Evolutionary conservation across 2,797 vertebrate species (phyloP), one percentile per base, ranked within the genome.

Genomic region (Channallabes apus): DNA sequence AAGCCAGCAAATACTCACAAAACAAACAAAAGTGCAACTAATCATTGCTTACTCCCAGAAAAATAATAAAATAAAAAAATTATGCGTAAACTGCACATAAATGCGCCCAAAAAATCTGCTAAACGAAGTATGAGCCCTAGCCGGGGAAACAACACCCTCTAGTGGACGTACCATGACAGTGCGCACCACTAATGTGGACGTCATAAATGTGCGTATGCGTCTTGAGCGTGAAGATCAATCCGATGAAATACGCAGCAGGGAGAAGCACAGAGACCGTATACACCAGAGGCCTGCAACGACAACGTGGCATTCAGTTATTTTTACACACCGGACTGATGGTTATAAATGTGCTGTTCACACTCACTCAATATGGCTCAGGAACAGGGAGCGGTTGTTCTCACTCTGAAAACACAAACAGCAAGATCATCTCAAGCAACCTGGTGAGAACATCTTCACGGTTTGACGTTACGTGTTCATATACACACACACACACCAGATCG

Each of bases 201-300:
- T 97, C 96, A 2, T 96, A 96, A 91, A 97, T 97, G 92, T 97
- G 96, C 0, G 96, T 94, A 91, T 96, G 96, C 0, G 97, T 96
- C 92, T 98, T 97, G 88, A 96, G 92, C 0, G 96, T 96, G 93
- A 96, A 97, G 92, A 97, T 90, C 85, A 97, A 96, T 32, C 97
- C 97, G 0, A 94, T 93, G 85, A 97, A 88, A 90, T 97, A 98
- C 0, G 96, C 96, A 0, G 92, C 90, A 0, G 96, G 96, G 69
- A 98, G 94, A 87, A 96, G 91, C 80, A 96, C 91, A 9, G 94
- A 95, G 67, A 97, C 93, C 0, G 96, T 95, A 92, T 97, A 97
- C 79, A 97, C 96, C 85, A 96, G 89, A 11, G 95, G 95, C 85
- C 94, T 97, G 89, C 4, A 78, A 72, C 7, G 41, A 54, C 58